A percentile compares a stretch with the other conserved stretches of the same genome.
Evolutionary conservation across 2,797 vertebrate genomes (phyloP).

Genomic region (Zenarchopterus dispar): DNA sequence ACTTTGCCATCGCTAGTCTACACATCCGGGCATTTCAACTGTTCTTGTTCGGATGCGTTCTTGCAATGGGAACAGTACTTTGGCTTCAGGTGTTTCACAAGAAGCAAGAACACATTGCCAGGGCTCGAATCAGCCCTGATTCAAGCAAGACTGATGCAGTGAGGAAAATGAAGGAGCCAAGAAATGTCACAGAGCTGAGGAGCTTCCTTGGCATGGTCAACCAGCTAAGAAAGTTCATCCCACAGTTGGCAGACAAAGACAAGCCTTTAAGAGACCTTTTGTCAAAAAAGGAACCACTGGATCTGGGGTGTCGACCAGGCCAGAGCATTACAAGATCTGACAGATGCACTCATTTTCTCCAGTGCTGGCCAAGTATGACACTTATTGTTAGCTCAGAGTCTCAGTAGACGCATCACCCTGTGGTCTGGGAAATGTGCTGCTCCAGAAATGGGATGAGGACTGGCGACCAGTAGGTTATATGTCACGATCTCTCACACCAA

Average conservation of each 20-base stretch:
- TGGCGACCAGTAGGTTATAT: neutral
- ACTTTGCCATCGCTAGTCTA: too few relatives aligned
- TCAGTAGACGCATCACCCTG: slow-evolving; percentile 9
- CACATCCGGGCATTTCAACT: too few relatives aligned
- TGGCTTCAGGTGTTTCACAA: too few relatives aligned
- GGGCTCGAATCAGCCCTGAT: too few relatives aligned
- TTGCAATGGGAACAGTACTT: too few relatives aligned
- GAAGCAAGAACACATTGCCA: too few relatives aligned
- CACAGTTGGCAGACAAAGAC: neutral
- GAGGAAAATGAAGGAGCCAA: too few relatives aligned
- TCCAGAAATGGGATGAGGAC: neutral
- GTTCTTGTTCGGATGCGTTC: too few relatives aligned
- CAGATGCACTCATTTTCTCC: neutral
- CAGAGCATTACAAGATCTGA: neutral
- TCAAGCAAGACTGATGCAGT: too few relatives aligned
- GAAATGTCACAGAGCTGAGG: too few relatives aligned
- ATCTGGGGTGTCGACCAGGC: neutral
- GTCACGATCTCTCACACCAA: neutral
- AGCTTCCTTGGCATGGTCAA: too few relatives aligned
- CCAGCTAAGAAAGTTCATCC: too few relatives aligned
- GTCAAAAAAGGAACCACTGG: neutral
- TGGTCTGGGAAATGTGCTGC: slow-evolving; percentile 10
- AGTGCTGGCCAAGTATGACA: slow-evolving; percentile 14
- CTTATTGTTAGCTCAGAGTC: slow-evolving; percentile 1
- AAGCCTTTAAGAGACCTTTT: neutral